Conservation (phyloP, 2,113 vertebrate species). For the Pyxicephalus adspersus region DNA sequence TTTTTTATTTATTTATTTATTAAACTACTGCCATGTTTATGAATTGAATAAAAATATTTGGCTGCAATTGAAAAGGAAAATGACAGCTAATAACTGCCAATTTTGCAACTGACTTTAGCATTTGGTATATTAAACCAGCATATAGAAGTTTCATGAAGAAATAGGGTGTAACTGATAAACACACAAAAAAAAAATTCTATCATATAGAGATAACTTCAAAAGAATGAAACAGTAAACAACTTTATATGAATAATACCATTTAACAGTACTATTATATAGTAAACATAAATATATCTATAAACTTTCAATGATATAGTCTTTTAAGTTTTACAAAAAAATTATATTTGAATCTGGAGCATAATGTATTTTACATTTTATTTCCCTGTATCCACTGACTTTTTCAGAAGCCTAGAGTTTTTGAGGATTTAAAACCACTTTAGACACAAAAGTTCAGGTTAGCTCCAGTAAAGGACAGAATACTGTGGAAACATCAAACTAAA, state of each 20-base stretch:
- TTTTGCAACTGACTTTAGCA: not conserved
- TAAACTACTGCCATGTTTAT: too few relatives aligned
- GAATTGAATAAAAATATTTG: not conserved
- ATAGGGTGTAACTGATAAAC: not conserved
- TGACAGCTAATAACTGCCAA: too few relatives aligned
- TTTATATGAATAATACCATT: not conserved
- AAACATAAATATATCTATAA: not conserved
- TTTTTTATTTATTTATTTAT: too few relatives aligned
- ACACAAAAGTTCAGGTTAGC: too few relatives aligned
- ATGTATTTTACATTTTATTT: not conserved
- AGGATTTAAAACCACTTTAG: too few relatives aligned
- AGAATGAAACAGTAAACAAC: not conserved
- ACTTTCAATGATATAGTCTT: not conserved
- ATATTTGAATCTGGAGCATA: not conserved
- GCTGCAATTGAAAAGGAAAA: not conserved
- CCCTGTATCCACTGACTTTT: too few relatives aligned
- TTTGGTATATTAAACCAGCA: not conserved
- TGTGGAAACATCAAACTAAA: too few relatives aligned
- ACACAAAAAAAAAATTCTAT: not conserved
- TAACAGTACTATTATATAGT: constrained; percentile 1
- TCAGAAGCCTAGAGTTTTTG: too few relatives aligned
- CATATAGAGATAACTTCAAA: not conserved
- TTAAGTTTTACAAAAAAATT: not conserved
- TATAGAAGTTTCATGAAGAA: not conserved
- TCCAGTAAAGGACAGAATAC: too few relatives aligned